Evolutionary conservation across 2,113 vertebrate species (phyloP), one percentile per base, ranked within the genome.

Genomic region (Nyctibius bracteatus): DNA sequence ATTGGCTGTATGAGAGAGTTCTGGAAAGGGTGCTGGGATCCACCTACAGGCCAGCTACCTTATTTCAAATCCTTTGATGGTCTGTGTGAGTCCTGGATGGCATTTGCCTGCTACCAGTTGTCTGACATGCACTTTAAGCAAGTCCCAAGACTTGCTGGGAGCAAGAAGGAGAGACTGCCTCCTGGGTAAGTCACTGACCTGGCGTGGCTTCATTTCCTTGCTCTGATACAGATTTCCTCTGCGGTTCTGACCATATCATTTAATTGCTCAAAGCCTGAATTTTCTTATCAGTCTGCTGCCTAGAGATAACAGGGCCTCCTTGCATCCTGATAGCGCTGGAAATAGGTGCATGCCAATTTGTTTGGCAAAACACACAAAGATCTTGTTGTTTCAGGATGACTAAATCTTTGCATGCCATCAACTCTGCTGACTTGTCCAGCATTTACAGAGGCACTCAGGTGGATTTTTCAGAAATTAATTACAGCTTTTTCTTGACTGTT

Each of bases 151-250:
- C 41, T 89, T 63, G 49, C 54, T 85, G 68, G 16, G 39, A 85
- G 58, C 49, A 31, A 63, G 46, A 37, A 49, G 47, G 80, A 84
- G 17, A 52, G 39, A 25, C 77, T 85, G 20, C 33, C 71, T 86
- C 74, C 24, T 52, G 62, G 72, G 8, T 65, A 66, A 96, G 61
- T 57, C 52, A 31, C 25, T 93, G 86, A 59, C 74, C 91, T 92
- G 58, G 73, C 39, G 52, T 82, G 78, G 23, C 86, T 95, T 95
- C 59, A 62, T 46, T 81, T 97, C 80, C 77, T 82, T n/a, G 41
- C 66, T 91, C 61, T 73, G 70, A 63, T 67, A 83, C 24, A n/a
- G 39, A 63, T 93, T 95, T 96, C 55, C 82, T 91, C 35, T 95
- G 65, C 7, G 49, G 39, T 49, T 94, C 78, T 94, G 75, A 43